Evolutionary conservation across 37 sponge, comb jelly and placozoan species (phyloP), one percentile per base, ranked within the genome.

Genomic region (Bolinopsis microptera): DNA sequence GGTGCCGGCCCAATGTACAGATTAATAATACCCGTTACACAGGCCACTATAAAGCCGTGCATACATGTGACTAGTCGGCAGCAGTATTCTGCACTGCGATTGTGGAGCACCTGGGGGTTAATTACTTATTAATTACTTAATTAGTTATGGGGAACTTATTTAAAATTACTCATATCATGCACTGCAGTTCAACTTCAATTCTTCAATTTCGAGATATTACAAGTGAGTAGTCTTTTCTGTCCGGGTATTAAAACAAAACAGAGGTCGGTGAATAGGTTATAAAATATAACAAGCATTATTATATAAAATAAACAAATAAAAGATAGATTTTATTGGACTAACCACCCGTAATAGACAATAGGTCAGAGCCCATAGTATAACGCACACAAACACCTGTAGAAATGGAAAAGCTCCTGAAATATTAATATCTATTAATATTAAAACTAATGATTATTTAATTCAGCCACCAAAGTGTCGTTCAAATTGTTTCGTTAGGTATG

Each of bases 11-110:
- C 82, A 38, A 93, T 38, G 48, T 93, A 83, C 41, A 97, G 94
- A 68, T 94, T 92, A 0, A 96, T 93, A 25, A 76, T 31, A 0
- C 96, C 88, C 0, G 94, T 61, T 0, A 96, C 28, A 27, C 28
- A 16, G 36, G 90, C 36, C 5, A 86, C 61, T 86, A 40, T 39
- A 0, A 93, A 32, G 13, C 95, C 96, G 80, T 97, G 98, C 1
- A 94, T 25, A 32, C 75, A 83, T 23, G 98, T 96, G 27, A 96
- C 93, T 1, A 96, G 69, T 0, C 98, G 93, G 31, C 96, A 96
- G 93, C 96, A 96, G 94, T 95, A 96, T 40, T 97, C 98, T 23
- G 96, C 70, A 35, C 94, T 70, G 38, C 69, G 48, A 25, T 93
- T 82, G 0, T 77, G 76, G 48, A 35, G 39, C 26, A 86, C 1